Base-by-base conservation (phyloP, 30 jellyfish, hydroid and myxozoan species). In the Aurelia coerulea region DNA sequence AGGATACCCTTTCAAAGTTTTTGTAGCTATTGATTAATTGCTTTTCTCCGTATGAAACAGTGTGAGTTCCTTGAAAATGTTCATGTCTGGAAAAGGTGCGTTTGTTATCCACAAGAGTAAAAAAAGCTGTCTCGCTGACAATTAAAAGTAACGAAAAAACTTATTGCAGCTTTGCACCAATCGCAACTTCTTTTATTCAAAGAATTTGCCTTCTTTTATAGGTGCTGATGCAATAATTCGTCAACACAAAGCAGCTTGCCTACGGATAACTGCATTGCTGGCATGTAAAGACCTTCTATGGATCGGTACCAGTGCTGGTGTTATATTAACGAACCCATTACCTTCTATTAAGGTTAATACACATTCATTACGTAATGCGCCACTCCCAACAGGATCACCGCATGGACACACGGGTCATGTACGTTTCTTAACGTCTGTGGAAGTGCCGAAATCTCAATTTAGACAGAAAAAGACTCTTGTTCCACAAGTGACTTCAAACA, bases 281-380 rank as follows among this genome's bases (percentile, higher is more conserved):
- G 95, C 97, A 2, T 95, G 99, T 85, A 95, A 95, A 71, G 99
- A 95, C 86, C 95, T 89, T 35, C 86, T 95, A 15, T 95, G 99
- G 99, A 95, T 95, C 56, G 99, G 99, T 16, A 95, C 99, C 5
- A 95, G 99, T 84, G 99, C 99, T 60, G 99, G 99, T 11, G 99
- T 95, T 17, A 83, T 95, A 17, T 77, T 95, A 42, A 95, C 99
- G 13, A 95, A 95, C 66, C 99, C 98, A 3, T 68, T 95, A 29
- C 99, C 99, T 13, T 74, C 98, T 1, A 90, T 89, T 29, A 90
- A 92, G 54, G 85, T 90, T 19, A 95, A 88, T 78, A 95, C 98
- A 51, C 83, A 87, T 19, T 96, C 95, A 37, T 65, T 95, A 18
- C 76, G 97, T 19, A 86, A 87, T 64, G 90, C 93, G 56, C 97